Evolutionary conservation across 2,888 invertebrate genomes (phyloP).

Genomic region (Heteropelma amictum): DNA sequence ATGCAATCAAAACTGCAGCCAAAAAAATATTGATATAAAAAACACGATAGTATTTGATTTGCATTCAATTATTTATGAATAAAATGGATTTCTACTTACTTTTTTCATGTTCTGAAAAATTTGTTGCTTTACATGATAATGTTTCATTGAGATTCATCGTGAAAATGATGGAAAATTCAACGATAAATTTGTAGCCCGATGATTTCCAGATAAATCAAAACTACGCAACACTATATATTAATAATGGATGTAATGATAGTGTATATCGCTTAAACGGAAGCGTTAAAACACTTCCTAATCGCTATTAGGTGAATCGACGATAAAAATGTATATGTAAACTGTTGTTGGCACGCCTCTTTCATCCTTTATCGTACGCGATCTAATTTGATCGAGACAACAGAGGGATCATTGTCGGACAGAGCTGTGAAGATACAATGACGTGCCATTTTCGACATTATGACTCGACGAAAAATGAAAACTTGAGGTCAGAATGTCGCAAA

Average conservation of each 20-base stretch:
- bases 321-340: conserved; percentile 50
- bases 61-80: no score
- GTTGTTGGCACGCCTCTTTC: conserved; percentile 42
- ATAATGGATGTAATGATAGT: background rate
- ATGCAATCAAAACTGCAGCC: no score
- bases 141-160: background rate
- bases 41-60: no score
- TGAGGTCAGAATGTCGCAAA: no score
- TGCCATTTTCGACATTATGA: conserved; percentile 26
- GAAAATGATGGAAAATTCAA: no score
- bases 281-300: conserved; percentile 53
- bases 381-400: background rate
- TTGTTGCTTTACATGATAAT: no score
- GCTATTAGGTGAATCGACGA: conserved; percentile 52
- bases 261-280: conserved; percentile 45
- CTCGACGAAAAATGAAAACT: conserved; percentile 38
- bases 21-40: no score
- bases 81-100: no score
- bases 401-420: background rate
- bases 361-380: conserved; percentile 22
- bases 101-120: no score
- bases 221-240: background rate
- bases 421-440: conserved; percentile 25
- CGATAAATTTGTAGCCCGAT: no score
- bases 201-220: background rate